A percentile compares a stretch with the other conserved stretches of the same genome.
Evolutionary conservation across 2,797 vertebrate species (phyloP).

Genomic region (Muscicapa striata): DNA sequence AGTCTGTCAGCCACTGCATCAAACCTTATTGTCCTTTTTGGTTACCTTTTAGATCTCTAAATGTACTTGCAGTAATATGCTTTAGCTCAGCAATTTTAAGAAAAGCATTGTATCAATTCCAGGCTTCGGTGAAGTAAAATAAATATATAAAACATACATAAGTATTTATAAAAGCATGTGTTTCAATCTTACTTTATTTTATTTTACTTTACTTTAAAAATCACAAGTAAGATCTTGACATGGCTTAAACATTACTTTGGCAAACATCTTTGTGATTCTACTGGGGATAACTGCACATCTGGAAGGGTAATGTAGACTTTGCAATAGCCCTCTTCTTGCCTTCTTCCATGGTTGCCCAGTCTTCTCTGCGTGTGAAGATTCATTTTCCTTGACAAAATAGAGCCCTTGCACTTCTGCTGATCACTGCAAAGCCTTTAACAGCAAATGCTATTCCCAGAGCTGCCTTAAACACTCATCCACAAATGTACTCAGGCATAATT

Average conservation of each 20-base stretch:
- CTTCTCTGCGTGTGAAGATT: neutral
- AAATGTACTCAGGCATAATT: neutral
- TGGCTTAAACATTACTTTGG: neutral
- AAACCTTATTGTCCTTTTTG: neutral
- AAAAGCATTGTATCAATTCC: neutral
- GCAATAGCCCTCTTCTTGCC: rapidly evolving
- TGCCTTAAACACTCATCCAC: neutral
- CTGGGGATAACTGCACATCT: neutral
- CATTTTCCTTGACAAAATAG: neutral
- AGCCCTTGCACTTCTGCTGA: neutral
- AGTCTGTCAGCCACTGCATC: neutral
- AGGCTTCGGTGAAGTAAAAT: neutral
- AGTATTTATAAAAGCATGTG: neutral
- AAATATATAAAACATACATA: neutral
- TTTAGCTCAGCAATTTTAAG: neutral
- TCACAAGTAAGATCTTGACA: neutral
- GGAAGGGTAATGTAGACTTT: neutral
- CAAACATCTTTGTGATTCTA: neutral
- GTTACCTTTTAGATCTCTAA: neutral
- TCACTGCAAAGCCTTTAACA: neutral
- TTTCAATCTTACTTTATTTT: neutral
- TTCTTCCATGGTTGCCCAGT: neutral
- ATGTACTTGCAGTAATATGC: neutral
- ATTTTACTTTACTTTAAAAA: neutral
- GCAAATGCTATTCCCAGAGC: slow-evolving; percentile 6